A percentile compares a stretch with the other conserved stretches of the same genome.
Evolutionary conservation across 2,888 invertebrate genomes (phyloP).

Genomic region (Drosophila monieri): DNA sequence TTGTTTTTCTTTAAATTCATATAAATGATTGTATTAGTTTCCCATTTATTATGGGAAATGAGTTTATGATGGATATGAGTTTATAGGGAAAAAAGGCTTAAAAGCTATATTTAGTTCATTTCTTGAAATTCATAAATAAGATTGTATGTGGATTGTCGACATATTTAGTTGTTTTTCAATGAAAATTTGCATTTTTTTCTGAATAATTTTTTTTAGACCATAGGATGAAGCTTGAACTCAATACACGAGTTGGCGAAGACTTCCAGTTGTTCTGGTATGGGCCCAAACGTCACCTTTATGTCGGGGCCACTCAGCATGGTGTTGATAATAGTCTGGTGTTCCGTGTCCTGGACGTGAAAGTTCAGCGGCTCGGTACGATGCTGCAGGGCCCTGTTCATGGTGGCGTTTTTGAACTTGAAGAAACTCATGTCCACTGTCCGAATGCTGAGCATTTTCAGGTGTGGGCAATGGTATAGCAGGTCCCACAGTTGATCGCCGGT

Average conservation of each 20-base stretch:
- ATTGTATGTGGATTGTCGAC: too few species aligned
- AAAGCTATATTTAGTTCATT: too few species aligned
- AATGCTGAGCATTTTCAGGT: background rate
- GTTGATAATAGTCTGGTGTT: background rate
- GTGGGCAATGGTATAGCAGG: background rate
- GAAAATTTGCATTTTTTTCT: too few species aligned
- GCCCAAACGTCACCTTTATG: background rate
- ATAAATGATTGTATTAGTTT: too few species aligned
- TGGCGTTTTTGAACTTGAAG: background rate
- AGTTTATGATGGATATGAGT: too few species aligned
- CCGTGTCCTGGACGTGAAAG: background rate
- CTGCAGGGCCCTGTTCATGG: background rate
- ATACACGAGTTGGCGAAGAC: background rate
- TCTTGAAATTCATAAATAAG: too few species aligned
- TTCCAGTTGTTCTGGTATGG: background rate
- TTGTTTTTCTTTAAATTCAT: too few species aligned
- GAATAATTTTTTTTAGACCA: too few species aligned
- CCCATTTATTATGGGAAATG: too few species aligned
- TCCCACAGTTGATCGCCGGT: background rate
- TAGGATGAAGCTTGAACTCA: background rate
- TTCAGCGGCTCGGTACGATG: background rate
- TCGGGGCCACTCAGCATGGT: background rate
- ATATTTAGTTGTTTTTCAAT: too few species aligned
- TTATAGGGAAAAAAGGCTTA: too few species aligned
- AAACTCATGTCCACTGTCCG: background rate